Base-by-base conservation (phyloP, 2,113 vertebrate genomes). In the Pungitius pungitius region DNA sequence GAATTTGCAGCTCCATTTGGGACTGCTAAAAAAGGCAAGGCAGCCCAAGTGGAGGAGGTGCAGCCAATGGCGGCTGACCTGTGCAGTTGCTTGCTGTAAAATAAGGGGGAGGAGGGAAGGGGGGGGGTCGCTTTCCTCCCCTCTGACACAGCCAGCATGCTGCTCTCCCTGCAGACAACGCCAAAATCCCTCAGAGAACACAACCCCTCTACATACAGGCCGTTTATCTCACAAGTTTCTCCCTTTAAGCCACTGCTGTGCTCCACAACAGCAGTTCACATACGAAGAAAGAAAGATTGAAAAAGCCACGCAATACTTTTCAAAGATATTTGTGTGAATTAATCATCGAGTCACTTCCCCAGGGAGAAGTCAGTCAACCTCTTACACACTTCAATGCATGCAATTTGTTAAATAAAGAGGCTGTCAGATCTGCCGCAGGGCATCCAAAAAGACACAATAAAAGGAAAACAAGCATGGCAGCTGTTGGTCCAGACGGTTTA, bases 11-110 rank as follows among this genome's bases (percentile, higher is more conserved):
- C 94, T 95, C 93, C 88, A 90, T 94, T 80, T 95, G 95, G 92
- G 93, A 94, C 90, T 88, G 89, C 95, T 96, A 96, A 95, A 96
- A 95, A 96, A 96, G 95, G 95, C 95, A 96, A 96, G 93, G 94
- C 94, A 95, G 94, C 93, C 95, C 94, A 95, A 95, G 95, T 94
- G 91, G 92, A 93, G 93, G 93, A 93, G 92, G 86, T 89, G 90
- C 90, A 95, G 94, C 95, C 95, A 95, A 96, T 96, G 88, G 83
- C 3, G 55, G 85, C 91, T 91, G 91, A 91, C 91, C 90, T 90
- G 90, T 90, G 43, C 58, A 91, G 93, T 92, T 91, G 92, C 90
- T 93, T 67, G 77, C 83, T 81, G 91, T 89, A 91, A 93, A 92
- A 91, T 89, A 90, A 89, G 85, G 85, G 62, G 74, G 74, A 57